A percentile compares a stretch with the other conserved stretches of the same genome.
Conservation (phyloP, 2,113 vertebrate genomes). For the Nibea coibor region DNA sequence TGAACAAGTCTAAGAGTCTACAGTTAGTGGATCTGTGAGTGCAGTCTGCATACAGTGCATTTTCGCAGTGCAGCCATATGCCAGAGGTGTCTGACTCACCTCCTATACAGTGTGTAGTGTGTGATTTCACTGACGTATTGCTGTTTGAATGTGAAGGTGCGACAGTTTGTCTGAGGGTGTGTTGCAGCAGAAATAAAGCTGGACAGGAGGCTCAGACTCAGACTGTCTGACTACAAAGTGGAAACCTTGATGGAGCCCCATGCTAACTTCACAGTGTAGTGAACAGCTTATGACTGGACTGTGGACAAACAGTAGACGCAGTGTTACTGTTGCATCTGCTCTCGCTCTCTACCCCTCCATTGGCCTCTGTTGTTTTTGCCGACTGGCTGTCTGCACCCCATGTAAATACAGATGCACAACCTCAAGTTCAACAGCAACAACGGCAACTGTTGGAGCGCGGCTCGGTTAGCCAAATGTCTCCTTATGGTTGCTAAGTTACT, state of each 20-base stretch:
- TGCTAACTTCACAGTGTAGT: constrained; percentile 45
- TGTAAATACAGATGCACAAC: constrained; percentile 29
- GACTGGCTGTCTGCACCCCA: constrained; percentile 27
- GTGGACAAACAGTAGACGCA: constrained; percentile 57
- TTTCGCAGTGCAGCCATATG: background rate
- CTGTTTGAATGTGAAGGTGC: background rate
- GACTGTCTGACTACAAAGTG: constrained; percentile 45
- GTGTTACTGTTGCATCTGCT: constrained; percentile 54
- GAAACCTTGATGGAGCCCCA: constrained; percentile 43
- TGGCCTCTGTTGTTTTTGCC: constrained; percentile 37
- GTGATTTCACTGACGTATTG: background rate
- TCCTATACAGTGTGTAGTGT: background rate
- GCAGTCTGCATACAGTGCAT: background rate
- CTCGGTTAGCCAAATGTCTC: constrained; percentile 10
- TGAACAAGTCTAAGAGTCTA: background rate
- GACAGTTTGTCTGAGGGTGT: constrained; percentile 8
- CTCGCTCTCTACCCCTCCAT: constrained; percentile 40
- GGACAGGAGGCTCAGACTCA: constrained; percentile 25
- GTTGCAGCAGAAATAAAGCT: constrained; percentile 28
- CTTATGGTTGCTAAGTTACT: background rate
- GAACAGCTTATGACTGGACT: constrained; percentile 53
- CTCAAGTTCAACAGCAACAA: constrained; percentile 30
- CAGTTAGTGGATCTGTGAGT: background rate
- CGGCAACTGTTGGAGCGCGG: constrained; percentile 5
- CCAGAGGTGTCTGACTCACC: background rate